These are phyloP conservation scores for Aphodius granarius DNA, from an alignment of 2,888 invertebrate species.

Conservation along the genomic window DNA sequence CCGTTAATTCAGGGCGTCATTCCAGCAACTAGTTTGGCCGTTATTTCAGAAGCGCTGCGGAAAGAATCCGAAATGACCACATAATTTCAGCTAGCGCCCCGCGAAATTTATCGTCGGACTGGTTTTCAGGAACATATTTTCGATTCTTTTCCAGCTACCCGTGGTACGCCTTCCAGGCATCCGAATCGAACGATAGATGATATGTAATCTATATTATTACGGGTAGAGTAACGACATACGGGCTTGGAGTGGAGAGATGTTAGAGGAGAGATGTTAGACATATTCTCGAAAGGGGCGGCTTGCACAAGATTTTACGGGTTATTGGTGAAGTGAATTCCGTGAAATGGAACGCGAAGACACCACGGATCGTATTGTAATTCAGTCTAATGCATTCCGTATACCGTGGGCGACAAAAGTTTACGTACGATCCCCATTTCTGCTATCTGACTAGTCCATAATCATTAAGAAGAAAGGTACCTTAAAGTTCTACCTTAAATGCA, in stretches of 20 bases:
- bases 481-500: no score
- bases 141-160: conserved; percentile 5
- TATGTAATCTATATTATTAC: conserved; percentile 11
- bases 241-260: background rate
- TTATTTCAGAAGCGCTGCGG: conserved; percentile 8
- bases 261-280: no score
- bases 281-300: background rate
- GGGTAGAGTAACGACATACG: background rate
- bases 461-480: no score
- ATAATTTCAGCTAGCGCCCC: conserved; percentile 12
- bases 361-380: background rate
- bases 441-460: no score
- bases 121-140: conserved; percentile 10
- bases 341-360: background rate
- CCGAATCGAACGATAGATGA: conserved; percentile 6
- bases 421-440: no score
- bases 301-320: background rate
- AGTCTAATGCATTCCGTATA: background rate
- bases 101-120: conserved; percentile 9
- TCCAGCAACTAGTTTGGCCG: background rate
- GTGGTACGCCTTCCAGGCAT: background rate
- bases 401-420: no score
- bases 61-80: conserved; percentile 14
- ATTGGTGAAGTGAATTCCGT: background rate
- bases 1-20: background rate